A percentile compares a stretch with the other conserved stretches of the same genome.
These are phyloP conservation scores for Fulica atra DNA, from an alignment of 2,113 vertebrate genomes.

Conservation along the genomic window DNA sequence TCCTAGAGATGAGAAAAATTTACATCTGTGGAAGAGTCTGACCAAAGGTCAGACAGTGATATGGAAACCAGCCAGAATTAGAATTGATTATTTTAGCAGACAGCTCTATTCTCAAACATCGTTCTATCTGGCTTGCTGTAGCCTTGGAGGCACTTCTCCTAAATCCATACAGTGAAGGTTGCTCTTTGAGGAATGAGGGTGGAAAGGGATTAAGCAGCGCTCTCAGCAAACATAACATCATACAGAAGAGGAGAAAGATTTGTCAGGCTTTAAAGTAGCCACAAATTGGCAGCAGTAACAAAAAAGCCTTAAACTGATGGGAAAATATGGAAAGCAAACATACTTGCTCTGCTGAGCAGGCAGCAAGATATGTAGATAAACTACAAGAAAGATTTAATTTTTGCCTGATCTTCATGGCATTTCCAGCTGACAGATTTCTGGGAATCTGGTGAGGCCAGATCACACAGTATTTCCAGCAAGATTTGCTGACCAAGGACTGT, in stretches of 20 bases:
- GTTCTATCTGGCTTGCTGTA: background rate
- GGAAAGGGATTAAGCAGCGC: background rate
- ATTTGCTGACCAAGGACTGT: constrained; percentile 51
- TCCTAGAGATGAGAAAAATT: background rate
- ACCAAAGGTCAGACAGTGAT: background rate
- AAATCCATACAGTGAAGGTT: background rate
- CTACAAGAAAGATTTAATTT: constrained; percentile 33
- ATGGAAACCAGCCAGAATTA: background rate
- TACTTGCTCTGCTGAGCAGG: constrained; percentile 43
- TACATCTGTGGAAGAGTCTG: background rate
- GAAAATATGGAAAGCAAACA: constrained; percentile 45
- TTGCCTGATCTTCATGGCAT: constrained; percentile 43
- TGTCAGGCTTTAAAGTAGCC: constrained; percentile 19
- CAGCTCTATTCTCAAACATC: background rate
- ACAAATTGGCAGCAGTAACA: constrained; percentile 42
- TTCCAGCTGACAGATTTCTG: constrained; percentile 52
- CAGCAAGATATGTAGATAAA: constrained; percentile 33
- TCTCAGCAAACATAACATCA: background rate
- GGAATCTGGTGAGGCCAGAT: constrained; percentile 44
- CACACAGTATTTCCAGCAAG: background rate
- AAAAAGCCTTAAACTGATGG: constrained; percentile 21
- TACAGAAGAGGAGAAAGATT: constrained; percentile 17
- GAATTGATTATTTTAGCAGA: background rate
- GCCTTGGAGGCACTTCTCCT: background rate
- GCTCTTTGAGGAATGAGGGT: background rate